Evolutionary conservation across 2,888 invertebrate species (phyloP).

Genomic region (Hylaea fasciaria): DNA sequence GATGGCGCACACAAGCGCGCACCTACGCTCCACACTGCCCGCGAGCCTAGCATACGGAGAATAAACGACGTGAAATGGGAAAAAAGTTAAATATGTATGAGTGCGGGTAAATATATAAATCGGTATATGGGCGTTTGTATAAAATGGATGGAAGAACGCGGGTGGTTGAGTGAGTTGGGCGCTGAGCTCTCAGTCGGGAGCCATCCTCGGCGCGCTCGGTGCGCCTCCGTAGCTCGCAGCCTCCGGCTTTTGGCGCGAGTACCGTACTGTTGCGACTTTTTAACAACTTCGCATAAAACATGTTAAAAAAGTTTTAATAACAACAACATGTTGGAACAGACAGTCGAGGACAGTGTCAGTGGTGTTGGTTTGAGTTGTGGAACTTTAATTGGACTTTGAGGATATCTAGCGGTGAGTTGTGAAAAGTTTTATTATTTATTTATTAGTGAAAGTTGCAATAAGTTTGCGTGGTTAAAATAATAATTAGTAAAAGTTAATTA

Average conservation of each 20-base stretch:
- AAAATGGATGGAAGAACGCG: slow-evolving; percentile 74
- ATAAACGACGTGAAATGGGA: slow-evolving; percentile 84
- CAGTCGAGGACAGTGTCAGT: slow-evolving; percentile 30
- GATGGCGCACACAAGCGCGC: slow-evolving; percentile 70
- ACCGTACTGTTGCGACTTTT: slow-evolving; percentile 25
- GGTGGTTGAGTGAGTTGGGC: slow-evolving; percentile 52
- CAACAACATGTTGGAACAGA: slow-evolving; percentile 14
- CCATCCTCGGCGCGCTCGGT: slow-evolving; percentile 57
- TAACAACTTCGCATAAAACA: slow-evolving; percentile 16
- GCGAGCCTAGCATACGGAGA: slow-evolving; percentile 75
- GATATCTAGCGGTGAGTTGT: slow-evolving; percentile 29
- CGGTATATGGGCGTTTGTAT: slow-evolving; percentile 82
- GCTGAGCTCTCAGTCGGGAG: slow-evolving; percentile 64
- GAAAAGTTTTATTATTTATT: slow-evolving; percentile 18
- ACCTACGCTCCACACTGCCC: slow-evolving; percentile 46
- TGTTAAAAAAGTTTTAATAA: slow-evolving; percentile 12
- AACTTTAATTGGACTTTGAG: slow-evolving; percentile 37
- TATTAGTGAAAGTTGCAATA: neutral
- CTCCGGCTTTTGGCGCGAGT: slow-evolving; percentile 52
- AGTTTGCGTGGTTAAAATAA: neutral
- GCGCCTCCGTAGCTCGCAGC: slow-evolving; percentile 35
- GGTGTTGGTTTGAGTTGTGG: slow-evolving; percentile 27
- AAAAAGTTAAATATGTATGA: slow-evolving; percentile 85
- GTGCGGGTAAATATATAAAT: slow-evolving; percentile 85
- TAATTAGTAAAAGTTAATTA: no score